phyloP scores from a whole-genome alignment of 2,113 vertebrate genomes.

The Hypanus sabinus region DNA sequence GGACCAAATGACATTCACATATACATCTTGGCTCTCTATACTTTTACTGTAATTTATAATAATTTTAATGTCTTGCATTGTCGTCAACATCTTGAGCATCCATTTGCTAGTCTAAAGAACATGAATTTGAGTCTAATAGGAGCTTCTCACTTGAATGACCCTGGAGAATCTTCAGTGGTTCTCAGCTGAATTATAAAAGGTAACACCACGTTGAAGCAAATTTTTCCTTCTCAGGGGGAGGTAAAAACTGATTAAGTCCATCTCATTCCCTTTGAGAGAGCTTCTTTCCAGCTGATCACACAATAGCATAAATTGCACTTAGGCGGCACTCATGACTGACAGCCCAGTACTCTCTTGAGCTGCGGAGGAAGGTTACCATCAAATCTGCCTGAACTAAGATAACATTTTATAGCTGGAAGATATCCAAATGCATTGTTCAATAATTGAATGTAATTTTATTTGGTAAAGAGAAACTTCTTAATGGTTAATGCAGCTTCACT shows the following conservation, averaged over 20 bases:
- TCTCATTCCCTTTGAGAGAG: slow-evolving; percentile 16
- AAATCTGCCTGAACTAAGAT: background rate
- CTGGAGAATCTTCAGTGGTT: background rate
- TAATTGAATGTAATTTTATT: background rate
- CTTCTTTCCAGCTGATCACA: background rate
- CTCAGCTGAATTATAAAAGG: background rate
- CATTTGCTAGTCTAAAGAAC: background rate
- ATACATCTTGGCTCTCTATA: background rate
- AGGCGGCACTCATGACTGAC: background rate
- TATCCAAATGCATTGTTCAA: background rate
- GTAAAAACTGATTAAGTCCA: slow-evolving; percentile 1
- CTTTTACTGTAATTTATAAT: no score
- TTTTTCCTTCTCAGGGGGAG: background rate
- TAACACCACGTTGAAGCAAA: background rate
- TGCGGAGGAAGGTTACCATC: background rate
- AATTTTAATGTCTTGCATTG: no score
- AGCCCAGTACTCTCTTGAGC: background rate
- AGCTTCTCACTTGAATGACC: background rate
- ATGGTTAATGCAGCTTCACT: background rate
- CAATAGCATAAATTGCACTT: background rate
- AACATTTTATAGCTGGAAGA: background rate
- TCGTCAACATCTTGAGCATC: background rate
- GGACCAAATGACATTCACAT: background rate
- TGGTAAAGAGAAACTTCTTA: background rate
- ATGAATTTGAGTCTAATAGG: background rate